A percentile compares a stretch with the other conserved stretches of the same genome.
Conservation (phyloP, 1,140 invertebrate species). For the Trachelipus rathkii region DNA sequence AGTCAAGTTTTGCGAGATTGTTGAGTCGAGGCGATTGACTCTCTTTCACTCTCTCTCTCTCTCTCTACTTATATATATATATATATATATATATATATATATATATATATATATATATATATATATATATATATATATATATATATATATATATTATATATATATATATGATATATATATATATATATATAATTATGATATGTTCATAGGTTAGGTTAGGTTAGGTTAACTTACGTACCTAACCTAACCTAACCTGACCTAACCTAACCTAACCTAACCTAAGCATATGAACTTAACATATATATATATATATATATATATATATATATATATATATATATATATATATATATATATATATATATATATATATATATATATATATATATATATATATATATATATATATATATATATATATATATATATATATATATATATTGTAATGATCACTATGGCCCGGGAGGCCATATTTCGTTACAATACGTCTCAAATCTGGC, state of each 20-base stretch:
- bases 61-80: no score
- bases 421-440: no score
- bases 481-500: no score
- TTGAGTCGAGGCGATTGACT: no score
- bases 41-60: no score
- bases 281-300: no score
- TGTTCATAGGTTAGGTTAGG: background rate
- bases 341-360: constrained; percentile 15
- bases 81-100: constrained; percentile 12
- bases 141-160: background rate
- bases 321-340: constrained; percentile 13
- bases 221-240: no score
- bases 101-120: constrained; percentile 6
- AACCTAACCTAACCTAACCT: no score
- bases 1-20: no score
- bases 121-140: background rate
- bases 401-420: background rate
- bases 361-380: constrained; percentile 15
- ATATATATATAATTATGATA: background rate
- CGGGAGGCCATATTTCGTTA: no score
- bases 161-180: background rate
- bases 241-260: no score
- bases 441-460: no score
- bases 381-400: background rate
- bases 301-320: constrained; percentile 11